phyloP scores from a whole-genome alignment of 2,888 invertebrate genomes.

The Nomada goodeniana region DNA sequence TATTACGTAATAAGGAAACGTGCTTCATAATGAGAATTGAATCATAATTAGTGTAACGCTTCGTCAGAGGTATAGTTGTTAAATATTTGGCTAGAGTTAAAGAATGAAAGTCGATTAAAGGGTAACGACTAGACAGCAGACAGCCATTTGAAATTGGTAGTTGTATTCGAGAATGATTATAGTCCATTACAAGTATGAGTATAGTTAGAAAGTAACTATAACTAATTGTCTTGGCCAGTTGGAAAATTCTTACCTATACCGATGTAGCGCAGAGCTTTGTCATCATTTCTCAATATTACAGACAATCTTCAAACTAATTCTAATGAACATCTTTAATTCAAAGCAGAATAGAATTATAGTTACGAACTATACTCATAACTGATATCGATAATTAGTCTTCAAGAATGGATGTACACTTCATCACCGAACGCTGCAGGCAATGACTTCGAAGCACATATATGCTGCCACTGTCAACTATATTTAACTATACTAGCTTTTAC shows the following conservation, averaged over 20 bases:
- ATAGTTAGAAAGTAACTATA: not conserved
- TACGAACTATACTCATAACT: slow-evolving; percentile 15
- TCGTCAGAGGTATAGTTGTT: too few species aligned
- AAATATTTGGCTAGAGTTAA: too few species aligned
- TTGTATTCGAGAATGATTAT: not conserved
- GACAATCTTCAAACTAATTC: too few species aligned
- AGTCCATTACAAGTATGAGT: not conserved
- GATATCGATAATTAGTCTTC: not conserved
- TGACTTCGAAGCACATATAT: slow-evolving; percentile 8
- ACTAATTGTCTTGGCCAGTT: too few species aligned
- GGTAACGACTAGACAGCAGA: not conserved
- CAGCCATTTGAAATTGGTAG: not conserved
- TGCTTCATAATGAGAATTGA: not conserved
- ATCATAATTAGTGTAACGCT: too few species aligned
- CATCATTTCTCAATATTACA: too few species aligned
- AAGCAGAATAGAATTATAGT: not conserved
- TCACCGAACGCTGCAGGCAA: too few species aligned
- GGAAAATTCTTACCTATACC: too few species aligned
- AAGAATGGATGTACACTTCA: not conserved
- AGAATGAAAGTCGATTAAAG: not conserved
- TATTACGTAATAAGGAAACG: not conserved
- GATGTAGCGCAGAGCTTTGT: too few species aligned
- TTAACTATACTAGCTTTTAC: slow-evolving; percentile 33
- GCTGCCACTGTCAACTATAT: slow-evolving; percentile 31
- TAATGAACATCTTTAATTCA: not conserved